A percentile compares a stretch with the other conserved stretches of the same genome.
Conservation (phyloP, 2,113 vertebrate genomes). For the Tachuris rubrigastra region DNA sequence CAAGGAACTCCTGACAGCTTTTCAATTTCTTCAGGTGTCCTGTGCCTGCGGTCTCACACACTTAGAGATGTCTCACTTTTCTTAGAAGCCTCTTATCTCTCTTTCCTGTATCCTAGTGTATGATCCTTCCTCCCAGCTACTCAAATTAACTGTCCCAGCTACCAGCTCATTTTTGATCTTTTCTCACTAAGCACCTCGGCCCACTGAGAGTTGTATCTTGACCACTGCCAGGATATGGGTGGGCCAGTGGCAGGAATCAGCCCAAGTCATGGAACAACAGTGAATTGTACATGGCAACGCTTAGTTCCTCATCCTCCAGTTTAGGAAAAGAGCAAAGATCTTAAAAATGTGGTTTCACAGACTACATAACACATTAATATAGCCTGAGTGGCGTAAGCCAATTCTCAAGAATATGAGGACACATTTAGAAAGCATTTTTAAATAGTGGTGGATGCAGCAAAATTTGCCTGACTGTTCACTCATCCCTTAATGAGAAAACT, state of each 20-base stretch:
- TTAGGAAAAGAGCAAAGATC: neutral
- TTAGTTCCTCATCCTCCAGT: neutral
- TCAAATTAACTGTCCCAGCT: neutral
- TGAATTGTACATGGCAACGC: neutral
- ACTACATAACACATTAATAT: neutral
- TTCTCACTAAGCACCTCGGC: neutral
- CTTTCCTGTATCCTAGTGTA: neutral
- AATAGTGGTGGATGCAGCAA: neutral
- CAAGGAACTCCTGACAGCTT: neutral
- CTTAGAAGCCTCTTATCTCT: neutral
- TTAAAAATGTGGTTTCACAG: neutral
- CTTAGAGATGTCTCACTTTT: neutral
- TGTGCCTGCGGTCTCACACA: neutral
- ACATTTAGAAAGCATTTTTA: neutral
- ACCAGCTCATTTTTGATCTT: neutral
- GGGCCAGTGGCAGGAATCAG: neutral
- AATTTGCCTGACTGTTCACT: neutral
- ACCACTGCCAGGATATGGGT: neutral
- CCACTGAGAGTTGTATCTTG: rapidly evolving
- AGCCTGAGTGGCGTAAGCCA: rapidly evolving
- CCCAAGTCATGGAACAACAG: neutral
- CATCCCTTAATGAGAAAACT: neutral
- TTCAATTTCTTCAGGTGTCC: neutral
- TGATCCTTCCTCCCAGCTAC: neutral
- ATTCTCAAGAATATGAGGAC: neutral